Evolutionary conservation across 2,113 vertebrate species (phyloP), one percentile per base, ranked within the genome.

Genomic region (Psephotus haematonotus): DNA sequence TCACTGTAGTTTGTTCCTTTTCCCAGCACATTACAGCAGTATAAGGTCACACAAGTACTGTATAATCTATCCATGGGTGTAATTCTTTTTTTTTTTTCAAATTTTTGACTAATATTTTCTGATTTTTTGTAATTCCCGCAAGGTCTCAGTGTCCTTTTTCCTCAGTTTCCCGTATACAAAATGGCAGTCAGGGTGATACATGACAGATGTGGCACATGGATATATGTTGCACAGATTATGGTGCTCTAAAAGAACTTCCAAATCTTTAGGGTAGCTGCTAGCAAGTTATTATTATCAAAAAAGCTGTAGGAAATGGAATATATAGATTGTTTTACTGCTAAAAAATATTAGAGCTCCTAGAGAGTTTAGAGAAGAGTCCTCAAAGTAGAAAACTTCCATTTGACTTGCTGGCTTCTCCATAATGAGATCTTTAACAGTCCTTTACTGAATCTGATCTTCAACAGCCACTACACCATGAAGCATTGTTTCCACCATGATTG

Each of bases 381-480:
- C 33, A 44, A 52, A 72, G 15, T 12, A 62, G 25, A 1, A 29
- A 28, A 67, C 35, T 87, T 85, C 44, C 9, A 43, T 27, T 6
- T 41, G 22, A 41, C 10, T 89, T 77, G 3, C 3, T 46, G 13
- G 64, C 52, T 53, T 87, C 22, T 81, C 17, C 6, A 20, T 53
- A 41, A 59, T 25, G 27, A 71, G 9, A 10, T 70, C 24, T 28
- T 72, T 63, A 20, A 28, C 11, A 37, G 13, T 31, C 31, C 2
- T 55, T 81, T 65, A 23, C 35, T 27, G 18, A 31, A 3, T 12
- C 7, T 41, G 22, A 14, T 37, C 33, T 88, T 69, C 25, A 49
- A 88, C 65, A 68, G 2, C 5, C 17, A 22, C 13, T 80, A 4
- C 5, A 57, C 5, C 0, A 1, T 23, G 28, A 57, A 17, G 3